Conservation (phyloP, 1,140 invertebrate species). For the Babylonia areolata region DNA sequence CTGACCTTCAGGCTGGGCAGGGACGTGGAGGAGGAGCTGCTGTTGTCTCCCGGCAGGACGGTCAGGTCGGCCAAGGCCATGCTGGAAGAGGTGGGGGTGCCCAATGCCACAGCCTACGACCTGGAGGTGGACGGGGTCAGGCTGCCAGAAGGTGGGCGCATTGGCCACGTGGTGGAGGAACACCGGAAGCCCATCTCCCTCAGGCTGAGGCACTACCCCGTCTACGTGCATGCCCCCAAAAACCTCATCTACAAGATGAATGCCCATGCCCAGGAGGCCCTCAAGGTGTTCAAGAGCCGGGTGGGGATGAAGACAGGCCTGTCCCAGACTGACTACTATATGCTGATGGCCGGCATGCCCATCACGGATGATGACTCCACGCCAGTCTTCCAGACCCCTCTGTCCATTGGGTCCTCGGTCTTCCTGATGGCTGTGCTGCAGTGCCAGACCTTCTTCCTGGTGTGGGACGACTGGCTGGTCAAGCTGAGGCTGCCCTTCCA, state of each 20-base stretch:
- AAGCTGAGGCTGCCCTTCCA: constrained; percentile 59
- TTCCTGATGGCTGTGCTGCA: constrained; percentile 56
- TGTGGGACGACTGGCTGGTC: constrained; percentile 55
- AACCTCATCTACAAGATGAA: constrained; percentile 67
- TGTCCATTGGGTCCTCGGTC: constrained; percentile 63
- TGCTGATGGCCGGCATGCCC: constrained; percentile 60
- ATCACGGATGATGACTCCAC: constrained; percentile 48
- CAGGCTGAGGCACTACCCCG: constrained; percentile 63
- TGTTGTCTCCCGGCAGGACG: constrained; percentile 55
- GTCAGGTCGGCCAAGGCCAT: constrained; percentile 60
- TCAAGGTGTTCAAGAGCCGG: constrained; percentile 58
- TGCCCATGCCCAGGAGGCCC: constrained; percentile 57
- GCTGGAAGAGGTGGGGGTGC: constrained; percentile 63
- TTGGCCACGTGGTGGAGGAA: constrained; percentile 61
- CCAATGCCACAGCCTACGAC: constrained; percentile 66
- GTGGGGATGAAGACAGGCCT: constrained; percentile 67
- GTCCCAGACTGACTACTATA: constrained; percentile 51
- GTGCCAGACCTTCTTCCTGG: constrained; percentile 55
- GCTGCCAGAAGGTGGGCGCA: constrained; percentile 53
- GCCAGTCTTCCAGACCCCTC: constrained; percentile 58
- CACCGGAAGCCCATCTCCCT: constrained; percentile 56
- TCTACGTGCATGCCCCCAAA: constrained; percentile 64
- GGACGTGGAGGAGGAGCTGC: constrained; percentile 63
- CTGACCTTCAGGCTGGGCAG: constrained; percentile 60
- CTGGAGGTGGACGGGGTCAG: constrained; percentile 52